Evolutionary conservation across 2,113 vertebrate species (phyloP), one percentile per base, ranked within the genome.

Genomic region (Apteryx owenii): DNA sequence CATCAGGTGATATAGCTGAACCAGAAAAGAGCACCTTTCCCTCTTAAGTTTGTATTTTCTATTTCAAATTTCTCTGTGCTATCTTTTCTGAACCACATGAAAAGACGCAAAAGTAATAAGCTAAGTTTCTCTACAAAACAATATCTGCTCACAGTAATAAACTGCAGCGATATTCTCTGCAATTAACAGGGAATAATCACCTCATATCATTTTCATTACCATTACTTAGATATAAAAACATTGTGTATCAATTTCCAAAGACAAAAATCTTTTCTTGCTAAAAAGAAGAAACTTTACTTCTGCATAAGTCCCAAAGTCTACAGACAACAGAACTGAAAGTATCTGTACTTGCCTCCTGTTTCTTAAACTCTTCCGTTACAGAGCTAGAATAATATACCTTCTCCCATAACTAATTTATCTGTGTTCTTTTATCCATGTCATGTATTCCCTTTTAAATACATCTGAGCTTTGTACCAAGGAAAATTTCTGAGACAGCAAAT

Each of bases 401-500:
- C 48, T 72, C 31, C 21, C 26, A 4, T 29, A 56, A 58, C 42
- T 73, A 38, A 62, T 54, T 73, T 83, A 48, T 71, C 81, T 90
- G 33, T 66, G 58, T 81, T 58, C 56, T 97, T 96, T 96, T 96
- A 94, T 92, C 62, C 48, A 81, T 84, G 71, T 77, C 76, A 95
- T 77, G 46, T 56, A 84, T 93, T 75, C 81, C 81, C 56, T 86
- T 97, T 92, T 93, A 93, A 95, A 88, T 70, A 91, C 66, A 72
- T 71, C 78, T 81, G 64, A 91, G 84, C 73, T 73, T 54, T 76
- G 76, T 62, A 70, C 75, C 28, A 86, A 72, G 89, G 81, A 94
- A 96, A 94, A 96, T 78, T 82, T 38, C 36, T 53, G 61, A 80
- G 84, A 91, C 81, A 90, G 85, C 64, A 95, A 96, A 96, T 94